These are phyloP conservation scores for Rhynchomys soricoides DNA, from an alignment of 2,113 vertebrate genomes.

Conservation along the genomic window DNA sequence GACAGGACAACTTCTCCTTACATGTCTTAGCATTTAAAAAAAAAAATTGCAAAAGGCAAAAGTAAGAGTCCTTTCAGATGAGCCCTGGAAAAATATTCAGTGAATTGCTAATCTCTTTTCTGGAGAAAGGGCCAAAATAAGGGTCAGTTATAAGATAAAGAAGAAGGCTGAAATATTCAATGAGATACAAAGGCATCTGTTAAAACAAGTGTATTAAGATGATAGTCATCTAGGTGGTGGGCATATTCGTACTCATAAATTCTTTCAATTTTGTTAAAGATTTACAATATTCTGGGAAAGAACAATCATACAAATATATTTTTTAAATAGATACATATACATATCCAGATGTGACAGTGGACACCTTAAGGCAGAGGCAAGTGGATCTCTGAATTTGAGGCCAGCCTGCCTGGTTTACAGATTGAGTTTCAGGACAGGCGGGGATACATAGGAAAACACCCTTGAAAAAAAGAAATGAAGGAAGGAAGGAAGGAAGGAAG, in stretches of 20 bases:
- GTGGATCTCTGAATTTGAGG: not conserved
- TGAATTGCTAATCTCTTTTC: not conserved
- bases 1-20: constrained; percentile 18
- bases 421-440: not conserved
- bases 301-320: constrained; percentile 4
- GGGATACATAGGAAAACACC: not conserved
- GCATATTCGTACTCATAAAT: not conserved
- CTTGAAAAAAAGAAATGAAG: not conserved
- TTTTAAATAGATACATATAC: not conserved
- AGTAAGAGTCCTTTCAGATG: not conserved
- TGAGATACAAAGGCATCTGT: not conserved
- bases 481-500: not conserved
- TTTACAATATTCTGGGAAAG: not conserved
- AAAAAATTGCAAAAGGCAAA: not conserved
- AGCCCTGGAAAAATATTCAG: not conserved
- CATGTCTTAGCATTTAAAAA: not conserved
- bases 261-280: not conserved
- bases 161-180: not conserved
- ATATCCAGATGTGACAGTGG: not conserved
- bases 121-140: not conserved
- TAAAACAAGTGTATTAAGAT: constrained; percentile 38
- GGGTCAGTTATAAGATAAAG: not conserved
- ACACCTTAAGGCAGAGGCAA: not conserved
- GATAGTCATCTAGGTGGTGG: not conserved
- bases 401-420: not conserved